Conservation (phyloP, 2,888 invertebrate species). For the Drosophila buzzatii region DNA sequence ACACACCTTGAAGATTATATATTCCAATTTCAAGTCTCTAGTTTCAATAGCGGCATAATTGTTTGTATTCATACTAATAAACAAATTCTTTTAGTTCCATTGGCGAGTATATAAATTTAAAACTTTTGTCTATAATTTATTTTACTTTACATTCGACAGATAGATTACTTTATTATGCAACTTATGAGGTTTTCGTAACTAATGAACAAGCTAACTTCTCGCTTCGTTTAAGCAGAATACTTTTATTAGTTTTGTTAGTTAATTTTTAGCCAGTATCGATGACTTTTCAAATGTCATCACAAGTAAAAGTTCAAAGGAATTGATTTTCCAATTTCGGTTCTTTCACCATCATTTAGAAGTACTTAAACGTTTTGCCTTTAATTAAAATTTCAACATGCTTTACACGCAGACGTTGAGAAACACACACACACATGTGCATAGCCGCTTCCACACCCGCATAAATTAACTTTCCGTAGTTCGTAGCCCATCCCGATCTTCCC, state of each 20-base stretch:
- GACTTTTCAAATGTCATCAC: conserved; percentile 43
- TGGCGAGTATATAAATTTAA: neutral
- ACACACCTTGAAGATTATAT: no score
- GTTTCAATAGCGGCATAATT: no score
- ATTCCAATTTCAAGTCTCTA: no score
- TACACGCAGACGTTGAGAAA: conserved; percentile 21
- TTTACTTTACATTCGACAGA: neutral
- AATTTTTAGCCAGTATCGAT: conserved; percentile 55
- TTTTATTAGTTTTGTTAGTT: conserved; percentile 9
- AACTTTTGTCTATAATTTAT: neutral
- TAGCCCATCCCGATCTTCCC: conserved; percentile 15
- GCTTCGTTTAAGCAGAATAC: neutral
- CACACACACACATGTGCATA: conserved; percentile 9
- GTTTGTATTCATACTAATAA: no score
- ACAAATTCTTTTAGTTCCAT: no score
- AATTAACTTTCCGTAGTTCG: conserved; percentile 71
- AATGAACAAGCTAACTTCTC: conserved; percentile 7
- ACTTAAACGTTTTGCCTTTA: conserved; percentile 69
- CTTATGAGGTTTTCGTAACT: neutral
- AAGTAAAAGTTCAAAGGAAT: neutral
- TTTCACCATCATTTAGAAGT: conserved; percentile 37
- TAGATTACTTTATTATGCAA: neutral
- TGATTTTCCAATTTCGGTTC: conserved; percentile 24
- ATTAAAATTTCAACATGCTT: conserved; percentile 76
- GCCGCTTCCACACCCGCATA: conserved; percentile 69